These are phyloP conservation scores for Colistium nudipinnis DNA, from an alignment of 2,113 vertebrate genomes.

Conservation along the genomic window DNA sequence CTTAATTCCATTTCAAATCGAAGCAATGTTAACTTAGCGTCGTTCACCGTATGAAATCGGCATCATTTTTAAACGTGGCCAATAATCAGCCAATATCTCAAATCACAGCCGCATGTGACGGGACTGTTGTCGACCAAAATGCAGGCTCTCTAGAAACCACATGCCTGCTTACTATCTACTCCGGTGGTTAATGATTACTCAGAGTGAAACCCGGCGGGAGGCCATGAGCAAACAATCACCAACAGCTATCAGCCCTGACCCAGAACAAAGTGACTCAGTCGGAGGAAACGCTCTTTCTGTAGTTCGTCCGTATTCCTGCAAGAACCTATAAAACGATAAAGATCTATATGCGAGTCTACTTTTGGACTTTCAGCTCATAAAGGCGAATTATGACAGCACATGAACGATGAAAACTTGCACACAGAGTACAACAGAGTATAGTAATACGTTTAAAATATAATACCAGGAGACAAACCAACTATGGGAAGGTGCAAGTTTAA, in stretches of 20 bases:
- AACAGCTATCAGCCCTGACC: constrained; percentile 61
- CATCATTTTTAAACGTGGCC: constrained; percentile 27
- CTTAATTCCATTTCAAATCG: background rate
- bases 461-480: background rate
- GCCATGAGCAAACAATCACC: constrained; percentile 65
- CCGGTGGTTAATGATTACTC: constrained; percentile 86
- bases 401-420: constrained; percentile 2
- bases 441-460: constrained; percentile 2
- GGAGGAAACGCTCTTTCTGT: constrained; percentile 21
- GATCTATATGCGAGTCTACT: constrained; percentile 3
- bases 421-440: background rate
- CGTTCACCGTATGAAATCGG: background rate
- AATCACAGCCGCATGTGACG: background rate
- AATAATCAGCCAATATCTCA: constrained; percentile 39
- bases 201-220: constrained; percentile 82
- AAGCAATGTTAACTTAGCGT: background rate
- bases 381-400: constrained; percentile 21
- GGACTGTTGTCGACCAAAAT: constrained; percentile 18
- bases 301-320: constrained; percentile 5
- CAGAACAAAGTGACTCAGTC: constrained; percentile 55
- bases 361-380: constrained; percentile 55
- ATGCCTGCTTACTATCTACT: constrained; percentile 47
- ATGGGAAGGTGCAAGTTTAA: background rate
- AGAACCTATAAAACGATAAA: constrained; percentile 26
- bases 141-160: constrained; percentile 65